These are phyloP conservation scores for Hemibagrus wyckioides DNA, from an alignment of 2,113 vertebrate genomes.

Conservation along the genomic window DNA sequence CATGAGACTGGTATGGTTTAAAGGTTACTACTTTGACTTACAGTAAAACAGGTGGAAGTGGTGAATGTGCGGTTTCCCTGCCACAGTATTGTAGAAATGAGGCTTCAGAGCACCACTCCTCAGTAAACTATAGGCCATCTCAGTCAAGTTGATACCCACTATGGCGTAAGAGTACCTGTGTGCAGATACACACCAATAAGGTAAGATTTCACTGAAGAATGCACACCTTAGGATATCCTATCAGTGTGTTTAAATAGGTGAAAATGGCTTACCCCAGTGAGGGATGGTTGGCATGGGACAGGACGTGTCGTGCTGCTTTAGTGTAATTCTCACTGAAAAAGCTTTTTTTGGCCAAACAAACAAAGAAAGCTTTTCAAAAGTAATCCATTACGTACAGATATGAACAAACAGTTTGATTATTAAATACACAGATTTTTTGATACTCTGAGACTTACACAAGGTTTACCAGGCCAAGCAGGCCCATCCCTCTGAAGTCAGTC, in stretches of 20 bases:
- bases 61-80: constrained; percentile 78
- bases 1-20: background rate
- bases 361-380: background rate
- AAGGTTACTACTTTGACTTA: constrained; percentile 70
- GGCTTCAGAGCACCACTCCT: constrained; percentile 85
- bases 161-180: constrained; percentile 96
- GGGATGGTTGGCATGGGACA: constrained; percentile 91
- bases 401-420: background rate
- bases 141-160: constrained; percentile 97
- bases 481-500: constrained; percentile 99
- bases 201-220: background rate
- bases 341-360: constrained; percentile 63
- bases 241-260: no score
- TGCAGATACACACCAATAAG: constrained; percentile 11
- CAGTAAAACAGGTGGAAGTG: constrained; percentile 96
- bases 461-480: constrained; percentile 90
- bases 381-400: no score
- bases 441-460: constrained; percentile 83
- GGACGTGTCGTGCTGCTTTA: constrained; percentile 80
- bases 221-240: background rate
- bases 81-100: constrained; percentile 88
- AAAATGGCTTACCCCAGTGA: constrained; percentile 84
- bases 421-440: background rate
- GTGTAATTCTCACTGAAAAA: constrained; percentile 95
- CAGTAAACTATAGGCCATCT: constrained; percentile 96